Evolutionary conservation across 2,888 invertebrate genomes (phyloP).

Genomic region (Aleiodes testaceus): DNA sequence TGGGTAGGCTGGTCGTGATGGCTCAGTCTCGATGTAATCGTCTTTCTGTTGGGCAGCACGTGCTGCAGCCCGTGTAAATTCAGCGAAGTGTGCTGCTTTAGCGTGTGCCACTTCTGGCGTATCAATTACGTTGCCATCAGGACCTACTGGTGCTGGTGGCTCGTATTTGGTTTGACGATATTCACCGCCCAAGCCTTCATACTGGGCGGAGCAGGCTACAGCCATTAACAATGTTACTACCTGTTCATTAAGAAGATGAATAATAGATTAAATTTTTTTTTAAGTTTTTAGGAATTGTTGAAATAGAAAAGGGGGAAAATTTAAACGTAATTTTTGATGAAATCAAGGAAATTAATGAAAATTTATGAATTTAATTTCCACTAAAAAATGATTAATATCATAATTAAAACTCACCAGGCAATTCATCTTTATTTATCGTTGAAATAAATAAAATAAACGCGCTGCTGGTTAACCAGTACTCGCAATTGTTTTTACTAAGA

Average conservation of each 20-base stretch:
- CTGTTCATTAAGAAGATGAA: slow-evolving; percentile 52
- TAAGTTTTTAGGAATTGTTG: no score
- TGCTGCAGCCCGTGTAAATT: slow-evolving; percentile 68
- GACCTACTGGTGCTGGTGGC: slow-evolving; percentile 70
- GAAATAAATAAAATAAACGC: slow-evolving; percentile 49
- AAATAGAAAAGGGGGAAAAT: no score
- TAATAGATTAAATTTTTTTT: background rate
- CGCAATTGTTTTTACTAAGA: slow-evolving; percentile 50
- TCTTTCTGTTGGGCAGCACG: slow-evolving; percentile 64
- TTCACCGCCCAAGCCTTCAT: slow-evolving; percentile 35
- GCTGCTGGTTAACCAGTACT: slow-evolving; percentile 65
- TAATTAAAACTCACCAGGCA: slow-evolving; percentile 64
- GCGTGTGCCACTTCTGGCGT: slow-evolving; percentile 72
- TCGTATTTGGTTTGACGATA: slow-evolving; percentile 51
- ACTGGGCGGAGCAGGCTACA: slow-evolving; percentile 45
- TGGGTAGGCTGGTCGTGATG: slow-evolving; percentile 46
- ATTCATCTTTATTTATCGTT: slow-evolving; percentile 57
- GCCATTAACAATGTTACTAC: slow-evolving; percentile 39
- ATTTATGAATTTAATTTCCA: background rate
- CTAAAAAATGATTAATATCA: background rate
- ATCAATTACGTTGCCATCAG: slow-evolving; percentile 70
- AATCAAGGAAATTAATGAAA: no score
- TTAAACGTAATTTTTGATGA: no score
- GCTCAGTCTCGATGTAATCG: slow-evolving; percentile 47
- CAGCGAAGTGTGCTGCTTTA: slow-evolving; percentile 70